Evolutionary conservation across 2,888 invertebrate genomes (phyloP).

Genomic region (Aproaerema taeniolella): DNA sequence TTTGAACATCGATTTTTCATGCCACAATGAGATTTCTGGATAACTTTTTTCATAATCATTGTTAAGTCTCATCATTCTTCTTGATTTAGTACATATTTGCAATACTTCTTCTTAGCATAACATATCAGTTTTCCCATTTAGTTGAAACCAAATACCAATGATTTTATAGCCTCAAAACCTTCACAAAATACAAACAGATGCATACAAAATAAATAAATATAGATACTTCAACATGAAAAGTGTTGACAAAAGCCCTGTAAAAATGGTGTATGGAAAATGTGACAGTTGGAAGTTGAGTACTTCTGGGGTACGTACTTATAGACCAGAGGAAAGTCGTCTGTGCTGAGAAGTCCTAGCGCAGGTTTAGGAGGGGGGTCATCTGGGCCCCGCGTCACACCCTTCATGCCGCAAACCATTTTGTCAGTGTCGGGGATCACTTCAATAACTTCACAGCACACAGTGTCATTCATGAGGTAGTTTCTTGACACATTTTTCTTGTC

Average conservation of each 20-base stretch:
- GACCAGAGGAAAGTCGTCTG: constrained; percentile 87
- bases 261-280: constrained; percentile 49
- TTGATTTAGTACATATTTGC: too few relatives aligned
- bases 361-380: constrained; percentile 84
- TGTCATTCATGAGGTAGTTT: constrained; percentile 88
- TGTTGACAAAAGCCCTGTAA: constrained; percentile 45
- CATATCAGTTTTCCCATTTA: too few relatives aligned
- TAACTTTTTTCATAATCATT: too few relatives aligned
- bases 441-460: constrained; percentile 91
- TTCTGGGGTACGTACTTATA: constrained; percentile 85
- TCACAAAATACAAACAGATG: constrained; percentile 22
- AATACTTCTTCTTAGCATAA: too few relatives aligned
- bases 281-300: constrained; percentile 26
- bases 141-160: constrained; percentile 48
- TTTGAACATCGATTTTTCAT: too few relatives aligned
- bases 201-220: constrained; percentile 53
- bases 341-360: constrained; percentile 88
- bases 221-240: constrained; percentile 30
- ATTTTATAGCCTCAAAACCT: constrained; percentile 43
- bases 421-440: constrained; percentile 92
- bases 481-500: constrained; percentile 88
- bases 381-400: constrained; percentile 83
- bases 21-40: too few relatives aligned
- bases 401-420: constrained; percentile 92
- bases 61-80: too few relatives aligned